Conservation (phyloP, 2,113 vertebrate genomes). For the Scortum barcoo region DNA sequence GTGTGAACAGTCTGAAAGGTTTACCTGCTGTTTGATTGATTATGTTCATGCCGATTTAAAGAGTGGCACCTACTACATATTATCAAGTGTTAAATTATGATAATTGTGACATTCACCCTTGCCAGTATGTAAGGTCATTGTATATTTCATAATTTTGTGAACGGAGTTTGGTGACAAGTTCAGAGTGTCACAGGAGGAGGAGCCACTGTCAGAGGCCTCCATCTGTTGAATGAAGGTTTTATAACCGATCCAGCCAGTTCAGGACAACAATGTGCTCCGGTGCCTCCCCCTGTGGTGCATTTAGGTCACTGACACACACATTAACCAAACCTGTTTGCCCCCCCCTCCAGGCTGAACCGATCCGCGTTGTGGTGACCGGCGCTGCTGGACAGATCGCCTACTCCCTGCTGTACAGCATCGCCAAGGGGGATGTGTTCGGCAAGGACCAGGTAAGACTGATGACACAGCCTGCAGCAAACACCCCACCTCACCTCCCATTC, state of each 20-base stretch:
- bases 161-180: background rate
- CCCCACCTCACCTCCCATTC: too few relatives aligned
- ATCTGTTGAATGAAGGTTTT: background rate
- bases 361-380: slow-evolving; percentile 96
- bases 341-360: slow-evolving; percentile 87
- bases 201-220: background rate
- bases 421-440: slow-evolving; percentile 97
- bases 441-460: slow-evolving; percentile 91
- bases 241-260: too few relatives aligned
- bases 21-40: background rate
- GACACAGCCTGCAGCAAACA: slow-evolving; percentile 30
- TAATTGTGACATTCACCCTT: rapidly evolving
- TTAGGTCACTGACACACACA: background rate
- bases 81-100: background rate
- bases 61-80: rapidly evolving
- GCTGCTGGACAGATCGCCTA: slow-evolving; percentile 98
- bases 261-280: background rate
- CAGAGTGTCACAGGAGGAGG: background rate
- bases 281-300: background rate
- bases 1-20: background rate
- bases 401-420: slow-evolving; percentile 96
- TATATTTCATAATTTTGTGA: background rate
- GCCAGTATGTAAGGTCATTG: background rate
- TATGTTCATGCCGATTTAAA: background rate
- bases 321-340: slow-evolving; percentile 22